Evolutionary conservation across 1,140 invertebrate genomes (phyloP).

Genomic region (Pogonomyrmex barbatus): DNA sequence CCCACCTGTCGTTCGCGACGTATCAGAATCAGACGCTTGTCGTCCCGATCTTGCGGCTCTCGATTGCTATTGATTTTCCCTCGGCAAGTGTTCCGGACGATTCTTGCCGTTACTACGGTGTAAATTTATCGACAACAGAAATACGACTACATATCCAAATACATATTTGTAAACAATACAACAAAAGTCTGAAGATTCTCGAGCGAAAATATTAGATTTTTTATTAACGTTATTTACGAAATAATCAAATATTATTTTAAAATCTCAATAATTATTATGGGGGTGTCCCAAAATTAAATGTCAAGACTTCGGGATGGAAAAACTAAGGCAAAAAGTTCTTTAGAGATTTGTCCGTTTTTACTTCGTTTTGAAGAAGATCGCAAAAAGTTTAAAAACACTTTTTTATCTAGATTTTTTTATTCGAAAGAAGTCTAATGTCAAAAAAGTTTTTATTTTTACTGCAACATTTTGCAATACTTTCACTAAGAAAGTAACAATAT

Average conservation of each 20-base stretch:
- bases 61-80: constrained; percentile 61
- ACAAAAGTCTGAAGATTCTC: background rate
- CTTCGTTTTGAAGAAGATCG: too few species aligned
- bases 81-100: constrained; percentile 12
- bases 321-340: too few species aligned
- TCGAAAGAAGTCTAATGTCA: too few species aligned
- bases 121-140: constrained; percentile 14
- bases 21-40: constrained; percentile 55
- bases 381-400: too few species aligned
- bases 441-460: too few species aligned
- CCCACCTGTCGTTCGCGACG: constrained; percentile 70
- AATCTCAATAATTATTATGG: constrained; percentile 12
- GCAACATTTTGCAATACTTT: too few species aligned
- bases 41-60: constrained; percentile 61
- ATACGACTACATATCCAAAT: constrained; percentile 24
- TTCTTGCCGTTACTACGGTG: constrained; percentile 21
- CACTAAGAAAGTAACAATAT: too few species aligned
- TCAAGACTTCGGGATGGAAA: too few species aligned
- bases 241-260: background rate
- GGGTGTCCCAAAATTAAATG: background rate
- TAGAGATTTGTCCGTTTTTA: too few species aligned
- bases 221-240: constrained; percentile 3
- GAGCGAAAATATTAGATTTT: background rate
- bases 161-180: constrained; percentile 23
- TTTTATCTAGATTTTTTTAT: too few species aligned